Conservation (phyloP, 2,113 vertebrate species). For the Fulmarus glacialis region DNA sequence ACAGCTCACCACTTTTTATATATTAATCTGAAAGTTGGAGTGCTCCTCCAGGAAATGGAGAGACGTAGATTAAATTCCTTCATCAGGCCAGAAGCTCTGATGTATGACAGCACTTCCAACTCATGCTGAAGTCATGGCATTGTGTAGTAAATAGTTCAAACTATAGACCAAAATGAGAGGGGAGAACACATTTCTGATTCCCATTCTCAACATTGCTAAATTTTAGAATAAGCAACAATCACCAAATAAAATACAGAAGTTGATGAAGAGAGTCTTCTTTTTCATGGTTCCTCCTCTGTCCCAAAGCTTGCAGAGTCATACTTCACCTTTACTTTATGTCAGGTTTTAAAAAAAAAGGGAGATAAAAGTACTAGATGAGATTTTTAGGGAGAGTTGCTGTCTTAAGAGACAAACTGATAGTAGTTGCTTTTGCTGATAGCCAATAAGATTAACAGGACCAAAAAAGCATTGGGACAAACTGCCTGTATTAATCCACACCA, state of each 20-base stretch:
- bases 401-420: background rate
- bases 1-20: background rate
- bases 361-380: background rate
- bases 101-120: background rate
- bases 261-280: background rate
- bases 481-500: background rate
- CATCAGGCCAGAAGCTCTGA: background rate
- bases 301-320: background rate
- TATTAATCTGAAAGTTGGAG: background rate
- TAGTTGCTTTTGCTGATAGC: background rate
- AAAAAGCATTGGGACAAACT: background rate
- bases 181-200: background rate
- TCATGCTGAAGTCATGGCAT: background rate
- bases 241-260: background rate
- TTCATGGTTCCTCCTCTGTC: background rate
- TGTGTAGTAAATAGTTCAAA: background rate
- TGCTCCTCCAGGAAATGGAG: background rate
- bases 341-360: background rate
- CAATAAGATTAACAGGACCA: background rate
- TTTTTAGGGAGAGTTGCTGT: background rate
- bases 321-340: background rate
- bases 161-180: background rate
- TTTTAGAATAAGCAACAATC: background rate
- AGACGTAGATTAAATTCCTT: background rate
- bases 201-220: background rate